Base-by-base conservation (phyloP, 2,797 vertebrate species). In the Sebastes kiyomatsui region DNA sequence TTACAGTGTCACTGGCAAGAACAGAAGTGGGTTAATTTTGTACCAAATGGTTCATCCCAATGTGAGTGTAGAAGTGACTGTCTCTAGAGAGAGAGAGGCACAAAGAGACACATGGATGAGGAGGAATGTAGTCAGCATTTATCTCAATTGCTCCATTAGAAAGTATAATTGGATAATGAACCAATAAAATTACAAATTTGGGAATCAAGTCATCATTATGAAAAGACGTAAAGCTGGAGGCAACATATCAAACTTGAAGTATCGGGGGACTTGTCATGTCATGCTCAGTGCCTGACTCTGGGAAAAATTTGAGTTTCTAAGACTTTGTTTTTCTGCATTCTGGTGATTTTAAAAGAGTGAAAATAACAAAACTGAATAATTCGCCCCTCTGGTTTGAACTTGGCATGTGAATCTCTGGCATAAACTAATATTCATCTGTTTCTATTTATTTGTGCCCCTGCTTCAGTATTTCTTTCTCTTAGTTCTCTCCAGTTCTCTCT, bases 21-120 rank as follows among this genome's bases (percentile, higher is more conserved):
- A 56, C 35, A 76, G n/a, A 68, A 72, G 55, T 70, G 72, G 65
- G 77, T 77, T 75, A 23, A 70, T 67, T 67, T 79, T 52, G 25
- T 33, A 54, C 55, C 70, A 42, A 56, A 28, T 72, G 52, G 32
- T 68, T 75, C 25, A 77, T 81, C 67, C 59, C 74, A 32, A 4
- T 66, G 75, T 72, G 76, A 68, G 65, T 11, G 22, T 42, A 49
- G 55, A 54, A 61, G 67, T 68, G 81, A 78, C 32, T 76, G 58
- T 73, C 67, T 75, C 62, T 14, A 69, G 75, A 72, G 62, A 75
- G 54, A 38, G 12, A 70, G 64, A 35, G 66, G 13, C 20, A 32
- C 62, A 72, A 28, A 70, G 25, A 65, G 52, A 72, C 25, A 72
- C 58, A 73, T 28, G 56, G 20, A 76, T 56, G 67, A 77, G 18